phyloP scores from a whole-genome alignment of 1,140 invertebrate species.

The Chelonus insularis region DNA sequence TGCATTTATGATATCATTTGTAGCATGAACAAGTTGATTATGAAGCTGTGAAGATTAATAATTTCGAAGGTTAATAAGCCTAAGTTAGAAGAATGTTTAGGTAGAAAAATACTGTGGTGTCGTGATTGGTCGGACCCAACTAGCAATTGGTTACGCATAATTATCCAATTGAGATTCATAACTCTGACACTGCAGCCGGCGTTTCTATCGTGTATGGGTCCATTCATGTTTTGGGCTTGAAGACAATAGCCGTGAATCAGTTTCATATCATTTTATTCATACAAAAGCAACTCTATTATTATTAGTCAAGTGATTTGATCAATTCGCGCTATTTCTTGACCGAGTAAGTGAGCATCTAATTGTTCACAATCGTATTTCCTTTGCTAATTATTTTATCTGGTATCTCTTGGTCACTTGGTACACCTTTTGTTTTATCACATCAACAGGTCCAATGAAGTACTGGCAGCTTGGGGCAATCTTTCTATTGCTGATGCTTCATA shows the following conservation, averaged over 20 bases:
- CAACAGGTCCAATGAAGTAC: conserved; percentile 45
- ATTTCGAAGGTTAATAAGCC: conserved; percentile 14
- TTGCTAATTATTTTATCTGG: too few species aligned
- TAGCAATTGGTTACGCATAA: conserved; percentile 55
- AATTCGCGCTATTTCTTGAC: too few species aligned
- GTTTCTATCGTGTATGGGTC: conserved; percentile 40
- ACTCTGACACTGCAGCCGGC: conserved; percentile 45
- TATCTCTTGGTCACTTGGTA: too few species aligned
- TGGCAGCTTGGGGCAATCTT: conserved; percentile 40
- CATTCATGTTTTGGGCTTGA: conserved; percentile 56
- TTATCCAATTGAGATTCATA: conserved; percentile 62
- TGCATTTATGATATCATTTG: background rate
- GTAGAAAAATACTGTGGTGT: conserved; percentile 35
- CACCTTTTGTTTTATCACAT: background rate
- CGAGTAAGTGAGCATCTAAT: too few species aligned
- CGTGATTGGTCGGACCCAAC: conserved; percentile 46
- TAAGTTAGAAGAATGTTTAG: conserved; percentile 43
- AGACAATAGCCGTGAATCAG: conserved; percentile 24
- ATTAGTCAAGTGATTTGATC: too few species aligned
- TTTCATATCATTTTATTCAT: too few species aligned
- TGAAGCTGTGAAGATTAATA: background rate
- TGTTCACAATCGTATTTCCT: too few species aligned
- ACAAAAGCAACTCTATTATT: too few species aligned
- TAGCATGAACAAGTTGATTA: background rate
- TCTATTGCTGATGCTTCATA: conserved; percentile 40